Evolutionary conservation across 2,888 invertebrate species (phyloP), one percentile per base, ranked within the genome.

Genomic region (Alviniconcha strummeri): DNA sequence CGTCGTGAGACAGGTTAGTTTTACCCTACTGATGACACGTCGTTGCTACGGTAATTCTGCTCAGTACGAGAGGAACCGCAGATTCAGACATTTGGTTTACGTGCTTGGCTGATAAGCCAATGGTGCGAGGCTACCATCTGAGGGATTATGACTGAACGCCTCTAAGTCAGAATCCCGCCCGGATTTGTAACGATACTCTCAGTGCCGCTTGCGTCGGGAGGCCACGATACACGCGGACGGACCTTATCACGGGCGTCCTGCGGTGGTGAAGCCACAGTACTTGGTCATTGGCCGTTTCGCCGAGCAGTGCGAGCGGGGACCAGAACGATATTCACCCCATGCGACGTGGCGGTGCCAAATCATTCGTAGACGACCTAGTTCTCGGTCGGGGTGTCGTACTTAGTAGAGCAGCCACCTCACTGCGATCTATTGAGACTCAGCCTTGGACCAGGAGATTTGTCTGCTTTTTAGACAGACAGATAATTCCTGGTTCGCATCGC

Each of bases 51-150:
- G 81, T 81, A 81, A 71, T 72, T 52, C 54, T 71, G 81, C 69
- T 81, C 81, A 69, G 81, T 81, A 81, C 72, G 81, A 80, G 72
- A 71, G 72, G 56, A 95, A 95, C 95, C 75, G 64, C 54, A 36
- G 64, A 55, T 76, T 75, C 60, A 64, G 64, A 64, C 75, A 95
- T 96, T 95, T 96, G 96, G 95, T 95, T 96, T 95, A 95, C 93
- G 95, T 95, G 95, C 72, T 95, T 94, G 95, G 94, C 94, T 95
- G 95, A 95, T 94, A 94, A 95, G 95, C 94, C 95, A 95, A 94
- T 95, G 95, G 95, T 95, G 95, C 95, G 74, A 52, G 74, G 95
- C 95, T 95, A 95, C 95, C 95, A 95, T 95, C 95, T 94, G 72
- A 13, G 72, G 72, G 72, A 72, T 72, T 52, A 72, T 72, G 72